Base-by-base conservation (phyloP, 2,888 invertebrate genomes). In the Hermaeophaga mercurialis region DNA sequence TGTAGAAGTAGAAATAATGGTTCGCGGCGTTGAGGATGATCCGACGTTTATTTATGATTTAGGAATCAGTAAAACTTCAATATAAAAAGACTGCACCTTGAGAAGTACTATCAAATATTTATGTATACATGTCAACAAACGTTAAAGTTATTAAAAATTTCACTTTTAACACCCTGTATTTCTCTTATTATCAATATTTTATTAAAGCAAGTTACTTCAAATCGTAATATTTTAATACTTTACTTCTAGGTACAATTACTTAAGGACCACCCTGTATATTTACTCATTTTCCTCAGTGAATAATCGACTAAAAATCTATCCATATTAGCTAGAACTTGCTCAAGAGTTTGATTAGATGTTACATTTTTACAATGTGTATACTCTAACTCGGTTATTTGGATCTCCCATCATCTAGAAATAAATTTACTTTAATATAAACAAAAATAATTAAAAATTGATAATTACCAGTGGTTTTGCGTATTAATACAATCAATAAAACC, bases 331-430 rank as follows among this genome's bases (percentile, higher is more conserved):
- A 94, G 81, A 1, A 91, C 89, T 57, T 90, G 85, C 44, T 84
- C 79, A 46, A 89, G 85, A 0, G 85, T 83, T 28, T 85, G 81
- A 26, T 74, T 75, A 1, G 83, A 80, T 49, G 63, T 64, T 7
- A 84, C 75, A 1, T 82, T 84, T 57, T 82, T 66, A 0, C 85
- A 82, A 3, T 82, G 77, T 58, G 80, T 76, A 9, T 89, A 74
- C 48, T 83, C 74, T 18, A 90, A 78, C 45, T 82, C 79, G 1
- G 83, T 78, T 15, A 90, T 79, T 24, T 80, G 78, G 8, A 81
- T 78, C 62, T 85, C 81, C 89, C 91, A 94, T 95, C 95, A 96
- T 86, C 92, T 90, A 66, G 61, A 79, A 77, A 15, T 17, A n/a
- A 22, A 22, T n/a, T 7, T 17, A 11, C 14, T 12, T n/a, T n/a